Evolutionary conservation across 2,888 invertebrate genomes (phyloP).

Genomic region (Noctua janthina): DNA sequence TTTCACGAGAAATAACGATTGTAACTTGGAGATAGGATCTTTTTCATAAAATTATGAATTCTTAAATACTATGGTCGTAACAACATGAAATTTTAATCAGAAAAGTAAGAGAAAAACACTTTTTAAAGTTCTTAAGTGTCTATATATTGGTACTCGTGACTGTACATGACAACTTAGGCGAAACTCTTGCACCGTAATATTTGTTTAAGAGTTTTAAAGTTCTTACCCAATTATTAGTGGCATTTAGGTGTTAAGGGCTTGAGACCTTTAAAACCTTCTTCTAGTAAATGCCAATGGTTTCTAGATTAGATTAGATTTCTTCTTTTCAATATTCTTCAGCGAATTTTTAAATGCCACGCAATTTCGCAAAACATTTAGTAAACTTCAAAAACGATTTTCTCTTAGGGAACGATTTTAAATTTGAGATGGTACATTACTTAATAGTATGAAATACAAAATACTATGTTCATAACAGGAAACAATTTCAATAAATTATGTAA

Average conservation of each 20-base stretch:
- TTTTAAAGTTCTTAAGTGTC: too few species aligned
- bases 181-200: neutral
- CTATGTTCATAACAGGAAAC: neutral
- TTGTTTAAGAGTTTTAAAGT: neutral
- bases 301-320: neutral
- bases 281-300: neutral
- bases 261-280: slow-evolving; percentile 1
- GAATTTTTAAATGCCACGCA: neutral
- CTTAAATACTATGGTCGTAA: too few species aligned
- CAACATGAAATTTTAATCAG: too few species aligned
- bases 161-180: neutral
- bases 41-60: too few species aligned
- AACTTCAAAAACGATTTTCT: neutral
- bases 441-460: neutral
- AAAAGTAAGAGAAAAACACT: too few species aligned
- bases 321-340: neutral
- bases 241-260: neutral
- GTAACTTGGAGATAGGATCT: too few species aligned
- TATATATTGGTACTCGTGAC: too few species aligned
- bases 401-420: neutral
- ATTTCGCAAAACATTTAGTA: neutral
- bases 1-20: too few species aligned
- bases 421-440: neutral
- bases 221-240: neutral
- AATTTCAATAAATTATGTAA: neutral